These are phyloP conservation scores for Cetoscarus ocellatus DNA, from an alignment of 2,797 vertebrate genomes.

Conservation along the genomic window DNA sequence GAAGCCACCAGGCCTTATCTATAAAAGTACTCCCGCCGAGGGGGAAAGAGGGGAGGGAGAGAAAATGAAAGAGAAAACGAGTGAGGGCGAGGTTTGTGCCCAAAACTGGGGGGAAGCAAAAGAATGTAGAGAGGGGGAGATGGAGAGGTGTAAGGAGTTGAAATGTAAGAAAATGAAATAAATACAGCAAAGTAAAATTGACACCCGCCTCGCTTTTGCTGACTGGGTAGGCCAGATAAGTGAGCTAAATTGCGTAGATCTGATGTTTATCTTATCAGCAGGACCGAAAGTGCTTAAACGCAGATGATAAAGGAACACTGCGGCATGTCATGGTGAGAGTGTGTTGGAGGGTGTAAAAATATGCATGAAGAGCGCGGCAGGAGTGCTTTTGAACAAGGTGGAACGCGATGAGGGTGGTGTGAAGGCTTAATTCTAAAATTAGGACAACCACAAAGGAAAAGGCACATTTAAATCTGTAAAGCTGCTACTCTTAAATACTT, in stretches of 20 bases:
- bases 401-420: conserved; percentile 74
- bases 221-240: conserved; percentile 86
- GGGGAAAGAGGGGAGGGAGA: conserved; percentile 43
- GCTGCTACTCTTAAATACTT: conserved; percentile 42
- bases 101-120: conserved; percentile 32
- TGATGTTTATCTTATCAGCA: conserved; percentile 86
- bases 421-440: conserved; percentile 74
- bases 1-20: conserved; percentile 80
- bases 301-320: conserved; percentile 73
- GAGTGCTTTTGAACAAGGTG: conserved; percentile 77
- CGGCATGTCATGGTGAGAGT: conserved; percentile 65
- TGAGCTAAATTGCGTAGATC: conserved; percentile 86
- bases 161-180: conserved; percentile 78
- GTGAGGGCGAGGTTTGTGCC: conserved; percentile 55
- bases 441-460: conserved; percentile 66
- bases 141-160: conserved; percentile 54
- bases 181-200: conserved; percentile 78
- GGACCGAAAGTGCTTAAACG: conserved; percentile 76
- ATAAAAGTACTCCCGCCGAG: conserved; percentile 70
- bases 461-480: conserved; percentile 19
- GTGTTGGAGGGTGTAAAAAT: conserved; percentile 69
- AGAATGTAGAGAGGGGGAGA: conserved; percentile 49
- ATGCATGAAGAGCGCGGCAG: conserved; percentile 59
- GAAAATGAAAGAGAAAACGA: conserved; percentile 62
- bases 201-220: conserved; percentile 84